Percentiles rank a stretch among this genome's conserved stretches.
These are phyloP conservation scores for Callopanchax toddi DNA, from an alignment of 2,113 vertebrate genomes.

Conservation along the genomic window DNA sequence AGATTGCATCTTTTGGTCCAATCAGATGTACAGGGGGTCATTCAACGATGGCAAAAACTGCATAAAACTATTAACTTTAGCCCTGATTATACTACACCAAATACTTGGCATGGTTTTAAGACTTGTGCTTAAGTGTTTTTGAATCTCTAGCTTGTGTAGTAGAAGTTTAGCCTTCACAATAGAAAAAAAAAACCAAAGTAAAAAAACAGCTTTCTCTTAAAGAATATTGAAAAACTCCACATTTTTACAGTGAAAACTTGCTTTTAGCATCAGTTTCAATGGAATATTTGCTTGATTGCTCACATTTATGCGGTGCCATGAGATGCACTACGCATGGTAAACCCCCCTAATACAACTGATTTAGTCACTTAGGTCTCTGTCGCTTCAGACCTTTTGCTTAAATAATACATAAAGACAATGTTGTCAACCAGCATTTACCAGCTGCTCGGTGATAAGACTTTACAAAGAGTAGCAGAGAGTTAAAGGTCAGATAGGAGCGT, in stretches of 20 bases:
- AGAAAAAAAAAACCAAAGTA: no score
- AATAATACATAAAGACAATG: conserved; percentile 36
- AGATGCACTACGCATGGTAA: conserved; percentile 19
- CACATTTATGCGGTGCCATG: conserved; percentile 43
- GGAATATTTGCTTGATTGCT: conserved; percentile 46
- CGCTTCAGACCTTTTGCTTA: conserved; percentile 37
- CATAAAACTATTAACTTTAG: no score
- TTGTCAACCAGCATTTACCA: conserved; percentile 28
- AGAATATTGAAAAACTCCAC: no score
- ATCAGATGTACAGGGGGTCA: no score
- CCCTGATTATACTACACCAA: no score
- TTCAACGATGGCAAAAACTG: no score
- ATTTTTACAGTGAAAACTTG: conserved; percentile 30
- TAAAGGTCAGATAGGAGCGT: conserved; percentile 7
- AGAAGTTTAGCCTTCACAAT: no score
- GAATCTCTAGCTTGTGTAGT: no score
- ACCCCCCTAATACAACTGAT: conserved; percentile 22
- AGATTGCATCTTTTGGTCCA: no score
- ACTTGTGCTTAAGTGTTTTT: no score
- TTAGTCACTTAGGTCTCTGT: conserved; percentile 39
- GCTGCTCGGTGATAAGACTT: conserved; percentile 8
- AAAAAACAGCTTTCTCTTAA: no score
- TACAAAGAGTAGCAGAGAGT: conserved; percentile 9
- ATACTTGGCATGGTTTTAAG: no score
- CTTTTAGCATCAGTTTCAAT: conserved; percentile 48